Conservation (phyloP, 1,140 invertebrate species). For the Drosophila equinoxialis region DNA sequence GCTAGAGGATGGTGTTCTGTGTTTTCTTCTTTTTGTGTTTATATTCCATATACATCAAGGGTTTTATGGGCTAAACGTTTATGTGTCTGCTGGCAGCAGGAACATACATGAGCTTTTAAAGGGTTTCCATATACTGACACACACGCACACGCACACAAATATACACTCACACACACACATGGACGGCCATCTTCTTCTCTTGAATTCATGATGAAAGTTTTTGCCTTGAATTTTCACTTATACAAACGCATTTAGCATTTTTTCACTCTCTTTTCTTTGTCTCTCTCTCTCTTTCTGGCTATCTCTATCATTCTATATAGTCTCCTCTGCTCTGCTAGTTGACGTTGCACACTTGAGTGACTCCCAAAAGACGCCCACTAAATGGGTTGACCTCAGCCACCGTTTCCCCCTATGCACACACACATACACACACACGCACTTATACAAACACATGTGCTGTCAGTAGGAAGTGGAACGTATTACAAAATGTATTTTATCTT, state of each 20-base stretch:
- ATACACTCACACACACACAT: slow-evolving; percentile 18
- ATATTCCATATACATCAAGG: slow-evolving; percentile 81
- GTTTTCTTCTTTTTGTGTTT: slow-evolving; percentile 39
- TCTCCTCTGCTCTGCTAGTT: slow-evolving; percentile 37
- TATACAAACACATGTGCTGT: slow-evolving; percentile 21
- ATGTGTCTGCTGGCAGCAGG: slow-evolving; percentile 62
- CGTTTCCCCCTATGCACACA: not conserved
- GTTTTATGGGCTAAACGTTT: slow-evolving; percentile 82
- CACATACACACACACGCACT: not conserved
- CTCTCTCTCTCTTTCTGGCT: not conserved
- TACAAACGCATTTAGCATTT: slow-evolving; percentile 53
- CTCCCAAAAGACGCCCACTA: slow-evolving; percentile 72
- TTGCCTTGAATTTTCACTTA: slow-evolving; percentile 77
- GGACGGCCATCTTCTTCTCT: slow-evolving; percentile 16
- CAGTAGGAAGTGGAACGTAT: slow-evolving; percentile 55
- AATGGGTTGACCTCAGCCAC: slow-evolving; percentile 63
- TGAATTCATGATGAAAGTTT: slow-evolving; percentile 70
- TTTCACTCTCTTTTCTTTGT: not conserved
- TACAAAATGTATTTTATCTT: slow-evolving; percentile 82
- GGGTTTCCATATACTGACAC: slow-evolving; percentile 57
- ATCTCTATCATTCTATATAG: slow-evolving; percentile 32
- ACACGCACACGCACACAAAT: not conserved
- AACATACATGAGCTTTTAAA: slow-evolving; percentile 68
- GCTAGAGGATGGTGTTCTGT: slow-evolving; percentile 57
- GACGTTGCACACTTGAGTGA: slow-evolving; percentile 75